phyloP scores from a whole-genome alignment of 2,797 vertebrate genomes.

The Sternotherus odoratus region DNA sequence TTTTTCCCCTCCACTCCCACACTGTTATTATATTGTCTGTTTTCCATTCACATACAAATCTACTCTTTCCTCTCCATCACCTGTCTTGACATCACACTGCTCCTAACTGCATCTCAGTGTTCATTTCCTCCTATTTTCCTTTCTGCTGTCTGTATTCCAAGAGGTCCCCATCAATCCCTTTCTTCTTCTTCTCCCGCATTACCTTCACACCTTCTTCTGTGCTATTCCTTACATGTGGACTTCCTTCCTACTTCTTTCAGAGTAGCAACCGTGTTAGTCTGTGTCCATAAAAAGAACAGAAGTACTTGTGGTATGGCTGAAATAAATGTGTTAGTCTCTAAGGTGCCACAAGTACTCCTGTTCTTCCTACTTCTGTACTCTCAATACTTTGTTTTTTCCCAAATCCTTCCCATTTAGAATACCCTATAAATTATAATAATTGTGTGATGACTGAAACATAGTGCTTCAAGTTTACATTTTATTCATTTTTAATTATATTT shows the following conservation, averaged over 20 bases:
- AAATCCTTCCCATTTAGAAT: not conserved
- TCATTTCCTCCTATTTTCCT: not conserved
- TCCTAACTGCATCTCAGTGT: too few species aligned
- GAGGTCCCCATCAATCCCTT: not conserved
- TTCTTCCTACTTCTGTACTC: not conserved
- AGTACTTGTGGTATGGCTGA: too few species aligned
- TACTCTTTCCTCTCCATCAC: not conserved
- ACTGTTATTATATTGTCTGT: too few species aligned
- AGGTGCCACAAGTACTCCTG: too few species aligned
- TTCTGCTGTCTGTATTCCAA: not conserved
- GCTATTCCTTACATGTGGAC: not conserved
- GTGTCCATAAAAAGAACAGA: too few species aligned
- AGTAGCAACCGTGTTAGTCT: too few species aligned
- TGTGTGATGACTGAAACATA: not conserved
- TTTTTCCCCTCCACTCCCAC: too few species aligned
- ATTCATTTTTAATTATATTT: not conserved
- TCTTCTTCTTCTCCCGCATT: not conserved
- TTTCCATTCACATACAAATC: not conserved
- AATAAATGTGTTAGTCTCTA: too few species aligned
- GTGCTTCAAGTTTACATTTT: not conserved
- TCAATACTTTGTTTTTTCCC: not conserved
- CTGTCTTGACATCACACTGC: not conserved
- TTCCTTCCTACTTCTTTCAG: not conserved
- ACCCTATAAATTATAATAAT: not conserved
- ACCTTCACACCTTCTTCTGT: not conserved